phyloP scores from a whole-genome alignment of 2,797 vertebrate genomes.

The Sebastes vulpes region DNA sequence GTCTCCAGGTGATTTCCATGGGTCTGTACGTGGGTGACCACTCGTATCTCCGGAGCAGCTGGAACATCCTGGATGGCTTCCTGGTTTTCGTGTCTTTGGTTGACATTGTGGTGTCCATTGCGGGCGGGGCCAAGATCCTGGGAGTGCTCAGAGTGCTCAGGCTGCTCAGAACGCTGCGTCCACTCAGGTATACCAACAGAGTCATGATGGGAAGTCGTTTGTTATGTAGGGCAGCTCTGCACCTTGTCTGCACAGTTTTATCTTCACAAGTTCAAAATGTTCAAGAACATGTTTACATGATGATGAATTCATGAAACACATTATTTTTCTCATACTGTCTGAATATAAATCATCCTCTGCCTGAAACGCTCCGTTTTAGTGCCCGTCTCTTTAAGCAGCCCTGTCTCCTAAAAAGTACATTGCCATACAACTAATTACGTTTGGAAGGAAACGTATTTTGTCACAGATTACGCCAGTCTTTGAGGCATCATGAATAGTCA shows the following conservation, averaged over 20 bases:
- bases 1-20: constrained; percentile 93
- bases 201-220: neutral
- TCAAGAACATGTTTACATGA: too few species aligned
- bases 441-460: too few species aligned
- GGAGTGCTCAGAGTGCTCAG: constrained; percentile 95
- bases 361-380: too few species aligned
- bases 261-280: neutral
- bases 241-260: neutral
- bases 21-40: constrained; percentile 95
- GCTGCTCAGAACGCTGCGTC: constrained; percentile 93
- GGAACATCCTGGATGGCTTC: constrained; percentile 98
- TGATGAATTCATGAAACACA: too few species aligned
- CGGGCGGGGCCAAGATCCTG: constrained; percentile 97
- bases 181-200: constrained; percentile 89
- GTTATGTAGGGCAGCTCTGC: neutral
- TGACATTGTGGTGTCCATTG: constrained; percentile 97
- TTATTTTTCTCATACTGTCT: too few species aligned
- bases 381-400: too few species aligned
- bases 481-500: too few species aligned
- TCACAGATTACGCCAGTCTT: too few species aligned
- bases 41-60: constrained; percentile 96
- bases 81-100: constrained; percentile 97
- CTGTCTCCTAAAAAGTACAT: too few species aligned
- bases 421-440: too few species aligned
- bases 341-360: too few species aligned